Evolutionary conservation across 2,888 invertebrate species (phyloP), one percentile per base, ranked within the genome.

Genomic region (Colletes collaris): DNA sequence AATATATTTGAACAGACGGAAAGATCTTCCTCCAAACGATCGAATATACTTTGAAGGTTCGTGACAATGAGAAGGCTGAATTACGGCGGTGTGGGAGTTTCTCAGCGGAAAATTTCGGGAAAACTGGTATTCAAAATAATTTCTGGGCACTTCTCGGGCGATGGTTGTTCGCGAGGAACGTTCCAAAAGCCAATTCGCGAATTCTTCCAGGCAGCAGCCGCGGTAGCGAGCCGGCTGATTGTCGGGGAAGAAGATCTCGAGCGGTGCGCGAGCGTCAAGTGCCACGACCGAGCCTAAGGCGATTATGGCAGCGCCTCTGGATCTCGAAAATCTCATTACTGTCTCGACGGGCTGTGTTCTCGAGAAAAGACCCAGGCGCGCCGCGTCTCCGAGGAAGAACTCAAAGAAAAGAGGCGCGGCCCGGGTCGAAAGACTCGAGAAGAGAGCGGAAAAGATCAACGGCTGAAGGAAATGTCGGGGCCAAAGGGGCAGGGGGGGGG

Each of bases 291-390:
- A 72, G 74, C 68, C 74, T 83, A 83, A 82, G 75, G 72, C 83
- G 83, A 83, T 83, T 83, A 80, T 59, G 65, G 19, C 16, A 65
- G 68, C 70, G 76, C 70, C 71, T 56, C 49, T 74, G 68, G 73
- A 63, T 72, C 76, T 79, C 64, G 72, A 80, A 82, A 83, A 83
- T 83, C 83, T 82, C 83, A 77, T 83, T 83, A 83, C 70, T 40
- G 63, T 80, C 77, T 74, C 70, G 58, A 69, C 76, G 68, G 53
- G 58, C n/a, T 46, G 58, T 58, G 60, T 68, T 62, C 64, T 63
- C 64, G 64, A 72, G 53, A 11, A 16, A 16, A 62, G 49, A 35
- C 8, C 11, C 46, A 44, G 62, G 49, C 27, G 44, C 44, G 13
- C 44, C 35, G 11, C 40, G 60, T 40, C 46, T n/a, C 8, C 46